Base-by-base conservation (phyloP, 2,113 vertebrate genomes). In the Peromyscus californicus region DNA sequence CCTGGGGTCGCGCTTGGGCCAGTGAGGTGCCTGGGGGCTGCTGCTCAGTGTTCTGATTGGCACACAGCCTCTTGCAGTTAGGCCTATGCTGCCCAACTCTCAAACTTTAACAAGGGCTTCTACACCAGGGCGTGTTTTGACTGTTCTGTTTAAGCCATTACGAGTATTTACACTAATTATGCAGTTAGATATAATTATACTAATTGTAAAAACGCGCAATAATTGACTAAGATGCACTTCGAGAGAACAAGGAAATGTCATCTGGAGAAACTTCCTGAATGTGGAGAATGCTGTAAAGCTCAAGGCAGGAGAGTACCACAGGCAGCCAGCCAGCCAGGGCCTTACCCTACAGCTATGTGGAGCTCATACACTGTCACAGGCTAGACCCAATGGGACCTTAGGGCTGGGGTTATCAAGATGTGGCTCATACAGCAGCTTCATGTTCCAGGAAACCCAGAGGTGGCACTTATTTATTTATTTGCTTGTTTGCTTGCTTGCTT, bases 141-240 rank as follows among this genome's bases (percentile, higher is more conserved):
- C 98, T 98, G 97, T 98, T 98, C 97, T 97, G 91, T 96, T 97
- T 98, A 97, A 97, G 95, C 97, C 96, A 96, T 97, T 95, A 98
- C 93, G 96, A 59, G 61, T 98, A 97, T 98, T 98, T 98, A 98
- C 48, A 59, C 95, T 98, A 98, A 99, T 99, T 98, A 98, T 63
- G 91, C 85, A 96, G 95, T 98, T 98, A 97, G 95, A 89, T 91
- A 95, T 98, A 98, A 99, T 99, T 98, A 98, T 48, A 75, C 98
- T 98, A 98, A 99, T 98, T 98, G 98, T 97, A 98, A 98, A 99
- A 98, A 98, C 86, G 97, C 93, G 98, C 97, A 78, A 96, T 98
- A 98, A 98, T 97, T 92, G 97, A 96, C 94, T 85, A 91, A 97
- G 97, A 96, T 97, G 96, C 85, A 98, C 97, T 98, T 95, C 74